Base-by-base conservation (phyloP, 2,797 vertebrate genomes). In the Smutsia temminckii region DNA sequence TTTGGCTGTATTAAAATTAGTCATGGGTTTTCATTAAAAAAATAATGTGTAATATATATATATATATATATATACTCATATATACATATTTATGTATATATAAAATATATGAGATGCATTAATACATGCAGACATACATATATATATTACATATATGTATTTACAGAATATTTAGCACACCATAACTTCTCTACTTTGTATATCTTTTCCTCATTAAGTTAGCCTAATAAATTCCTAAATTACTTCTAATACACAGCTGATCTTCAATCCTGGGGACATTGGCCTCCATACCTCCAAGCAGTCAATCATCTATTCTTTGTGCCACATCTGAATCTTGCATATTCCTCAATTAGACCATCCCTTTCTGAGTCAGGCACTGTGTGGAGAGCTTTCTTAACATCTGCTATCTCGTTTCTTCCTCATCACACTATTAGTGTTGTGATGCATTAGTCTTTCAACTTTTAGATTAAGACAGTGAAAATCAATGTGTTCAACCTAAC, bases 361-460 rank as follows among this genome's bases (percentile, higher is more conserved):
- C 32, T n/a, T 87, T 66, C 83, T 85, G 72, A 92, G 3, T 55
- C 85, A 88, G 51, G 6, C 59, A 83, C 64, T 78, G 20, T 25
- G 25, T 37, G 34, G 79, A 85, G 57, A 80, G 74, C 46, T 79
- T 92, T 93, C 87, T 69, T 83, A 79, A 75, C 34, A 92, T 92
- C 75, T 84, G 68, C 63, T 64, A 17, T 53, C 74, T 95, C n/a
- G n/a, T 74, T 86, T 89, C 64, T 93, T 89, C 46, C 92, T 86
- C 61, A 72, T 64, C 40, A 86, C 18, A 80, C 21, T 93, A 77
- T 51, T 46, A 91, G 40, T 61, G 29, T 69, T 84, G n/a, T 83
- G 49, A 77, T 80, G 17, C 59, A 69, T 66, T 69, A 32, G 5
- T 59, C 40, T 85, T 53, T 51, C 51, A 25, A 13, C 69, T 78